Evolutionary conservation across 2,797 vertebrate species (phyloP), one percentile per base, ranked within the genome.

Genomic region (Sebastes vulpes): DNA sequence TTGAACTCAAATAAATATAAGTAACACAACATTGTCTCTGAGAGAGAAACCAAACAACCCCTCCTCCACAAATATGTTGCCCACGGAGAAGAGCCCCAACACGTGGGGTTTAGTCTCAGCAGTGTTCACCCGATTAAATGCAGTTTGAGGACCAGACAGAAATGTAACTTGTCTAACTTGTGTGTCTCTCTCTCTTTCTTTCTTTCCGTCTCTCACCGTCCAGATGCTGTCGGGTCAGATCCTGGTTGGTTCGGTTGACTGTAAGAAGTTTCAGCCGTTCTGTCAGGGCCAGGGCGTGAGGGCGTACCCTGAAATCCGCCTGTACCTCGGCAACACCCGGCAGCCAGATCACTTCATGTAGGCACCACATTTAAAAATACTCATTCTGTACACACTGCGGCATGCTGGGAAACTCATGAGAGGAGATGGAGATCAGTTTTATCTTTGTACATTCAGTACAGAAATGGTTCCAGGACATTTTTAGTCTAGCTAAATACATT

Each of bases 241-340:
- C 74, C 94, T 75, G 1, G 97, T 98, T 1, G 98, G 98, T 14
- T 98, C 97, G 0, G 92, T 99, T 38, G 98, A 99, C 84, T 99
- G 98, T 93, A 97, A 99, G 91, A 97, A 94, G 72, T 96, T 97
- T 6, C 96, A 97, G 79, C 95, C 96, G 1, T 96, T 99, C 81
- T 99, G 98, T 93, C 96, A 97, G 79, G 91, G 95, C 85, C 97
- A 99, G 94, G 94, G 85, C 3, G 95, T 99, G 79, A 96, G 94
- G 16, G 96, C 96, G 4, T 99, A 99, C 77, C 98, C 98, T 20
- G 98, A 99, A 84, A 96, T 99, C 89, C 96, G 98, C 69, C 96
- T 99, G 56, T 95, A 94, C 61, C 93, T 96, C 9, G 94, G 86
- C 72, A 97, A 94, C 85, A 74, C 90, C 75, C 48, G 85, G 78